phyloP scores from a whole-genome alignment of 2,113 vertebrate genomes.

The Dasyurus viverrinus region DNA sequence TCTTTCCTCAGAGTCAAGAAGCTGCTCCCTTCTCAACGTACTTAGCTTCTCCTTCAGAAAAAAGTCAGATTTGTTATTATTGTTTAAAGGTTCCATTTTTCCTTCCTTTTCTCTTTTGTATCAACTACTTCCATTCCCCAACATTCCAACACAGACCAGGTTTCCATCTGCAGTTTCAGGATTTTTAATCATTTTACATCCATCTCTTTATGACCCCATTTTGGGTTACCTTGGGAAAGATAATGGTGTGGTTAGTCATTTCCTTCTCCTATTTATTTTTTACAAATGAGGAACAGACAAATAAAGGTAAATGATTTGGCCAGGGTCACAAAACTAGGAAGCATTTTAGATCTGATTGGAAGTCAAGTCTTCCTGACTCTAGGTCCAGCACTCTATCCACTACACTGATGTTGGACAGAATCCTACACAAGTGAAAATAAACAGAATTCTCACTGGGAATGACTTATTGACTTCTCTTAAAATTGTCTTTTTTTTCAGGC shows the following conservation, averaged over 20 bases:
- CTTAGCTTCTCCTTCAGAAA: background rate
- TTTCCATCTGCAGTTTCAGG: background rate
- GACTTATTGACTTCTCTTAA: background rate
- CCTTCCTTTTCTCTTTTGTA: background rate
- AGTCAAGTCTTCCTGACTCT: background rate
- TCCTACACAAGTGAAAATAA: background rate
- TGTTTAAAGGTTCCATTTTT: background rate
- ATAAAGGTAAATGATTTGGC: background rate
- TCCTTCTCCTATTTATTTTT: too few species aligned
- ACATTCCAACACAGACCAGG: background rate
- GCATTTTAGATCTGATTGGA: too few species aligned
- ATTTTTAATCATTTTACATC: too few species aligned
- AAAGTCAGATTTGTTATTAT: background rate
- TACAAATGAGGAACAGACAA: too few species aligned
- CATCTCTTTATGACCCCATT: too few species aligned
- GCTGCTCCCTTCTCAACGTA: background rate
- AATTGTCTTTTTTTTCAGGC: background rate
- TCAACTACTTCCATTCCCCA: background rate
- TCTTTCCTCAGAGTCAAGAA: background rate
- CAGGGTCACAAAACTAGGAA: too few species aligned
- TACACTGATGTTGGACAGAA: background rate
- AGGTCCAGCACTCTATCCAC: too few species aligned
- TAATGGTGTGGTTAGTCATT: too few species aligned
- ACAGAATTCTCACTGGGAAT: background rate
- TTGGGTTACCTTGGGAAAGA: too few species aligned